phyloP scores from a whole-genome alignment of 2,888 invertebrate species.

The Xylota segnis region DNA sequence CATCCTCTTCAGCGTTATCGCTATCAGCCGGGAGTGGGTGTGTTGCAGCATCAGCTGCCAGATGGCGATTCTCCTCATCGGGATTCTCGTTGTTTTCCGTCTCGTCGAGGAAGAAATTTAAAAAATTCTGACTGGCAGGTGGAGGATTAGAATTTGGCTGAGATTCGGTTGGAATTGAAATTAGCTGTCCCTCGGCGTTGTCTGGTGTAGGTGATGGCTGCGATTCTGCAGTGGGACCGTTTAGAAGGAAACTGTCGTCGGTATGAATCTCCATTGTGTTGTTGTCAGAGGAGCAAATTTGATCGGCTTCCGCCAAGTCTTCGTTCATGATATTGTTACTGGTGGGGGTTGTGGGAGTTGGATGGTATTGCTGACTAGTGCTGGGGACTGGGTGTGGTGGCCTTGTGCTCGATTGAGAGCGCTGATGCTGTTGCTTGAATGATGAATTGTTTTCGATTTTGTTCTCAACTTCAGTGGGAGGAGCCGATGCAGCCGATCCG shows the following conservation, averaged over 20 bases:
- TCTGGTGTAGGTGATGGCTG: constrained; percentile 48
- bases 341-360: constrained; percentile 80
- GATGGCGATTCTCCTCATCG: constrained; percentile 78
- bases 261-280: constrained; percentile 58
- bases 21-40: constrained; percentile 53
- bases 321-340: constrained; percentile 87
- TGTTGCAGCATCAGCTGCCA: not conserved
- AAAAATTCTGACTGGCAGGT: constrained; percentile 53
- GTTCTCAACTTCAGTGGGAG: constrained; percentile 40
- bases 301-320: constrained; percentile 93
- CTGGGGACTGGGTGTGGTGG: constrained; percentile 54
- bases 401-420: constrained; percentile 21
- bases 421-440: constrained; percentile 36
- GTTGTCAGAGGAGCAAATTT: constrained; percentile 85
- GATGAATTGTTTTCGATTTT: constrained; percentile 73
- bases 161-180: constrained; percentile 59
- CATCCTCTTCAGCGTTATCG: constrained; percentile 71
- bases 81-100: constrained; percentile 83
- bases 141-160: constrained; percentile 19
- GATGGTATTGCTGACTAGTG: constrained; percentile 49
- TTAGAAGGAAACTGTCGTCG: constrained; percentile 60
- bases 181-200: constrained; percentile 54
- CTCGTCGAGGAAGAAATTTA: constrained; percentile 77
- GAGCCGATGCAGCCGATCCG: not conserved
- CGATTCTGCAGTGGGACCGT: constrained; percentile 3